A percentile compares a stretch with the other conserved stretches of the same genome.
Conservation (phyloP, 2,113 vertebrate species). For the Kryptolebias marmoratus region DNA sequence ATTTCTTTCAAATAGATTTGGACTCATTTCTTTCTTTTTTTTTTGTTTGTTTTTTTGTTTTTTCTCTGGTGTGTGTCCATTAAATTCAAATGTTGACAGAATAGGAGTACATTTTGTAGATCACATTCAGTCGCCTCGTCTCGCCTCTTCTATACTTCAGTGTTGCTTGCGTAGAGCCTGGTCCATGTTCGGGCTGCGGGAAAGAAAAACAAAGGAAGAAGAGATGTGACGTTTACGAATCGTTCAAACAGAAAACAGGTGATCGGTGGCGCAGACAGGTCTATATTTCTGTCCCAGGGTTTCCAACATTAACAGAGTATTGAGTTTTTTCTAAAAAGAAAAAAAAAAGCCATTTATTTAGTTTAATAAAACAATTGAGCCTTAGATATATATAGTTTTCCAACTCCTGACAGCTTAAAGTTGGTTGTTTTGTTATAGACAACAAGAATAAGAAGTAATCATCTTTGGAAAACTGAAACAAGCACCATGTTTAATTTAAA, state of each 20-base stretch:
- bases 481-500: too few relatives aligned
- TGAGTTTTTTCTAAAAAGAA: too few relatives aligned
- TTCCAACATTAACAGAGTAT: too few relatives aligned
- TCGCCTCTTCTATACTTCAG: slow-evolving; percentile 84
- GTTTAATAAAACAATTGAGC: too few relatives aligned
- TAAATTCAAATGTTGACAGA: slow-evolving; percentile 77
- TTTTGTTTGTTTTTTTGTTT: slow-evolving; percentile 51
- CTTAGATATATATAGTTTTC: too few relatives aligned
- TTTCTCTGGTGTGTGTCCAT: slow-evolving; percentile 56
- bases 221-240: not conserved
- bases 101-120: slow-evolving; percentile 72
- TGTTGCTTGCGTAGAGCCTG: slow-evolving; percentile 96
- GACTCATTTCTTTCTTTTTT: slow-evolving; percentile 62
- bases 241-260: not conserved
- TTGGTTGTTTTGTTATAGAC: too few relatives aligned
- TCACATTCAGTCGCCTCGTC: slow-evolving; percentile 74
- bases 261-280: not conserved
- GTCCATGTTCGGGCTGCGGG: slow-evolving; percentile 97
- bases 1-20: slow-evolving; percentile 75
- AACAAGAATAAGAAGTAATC: too few relatives aligned
- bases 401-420: too few relatives aligned
- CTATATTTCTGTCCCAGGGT: too few relatives aligned
- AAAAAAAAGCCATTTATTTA: too few relatives aligned
- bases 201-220: slow-evolving; percentile 38
- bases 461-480: too few relatives aligned